These are phyloP conservation scores for Xerus inauris DNA, from an alignment of 2,113 vertebrate genomes.

Conservation along the genomic window DNA sequence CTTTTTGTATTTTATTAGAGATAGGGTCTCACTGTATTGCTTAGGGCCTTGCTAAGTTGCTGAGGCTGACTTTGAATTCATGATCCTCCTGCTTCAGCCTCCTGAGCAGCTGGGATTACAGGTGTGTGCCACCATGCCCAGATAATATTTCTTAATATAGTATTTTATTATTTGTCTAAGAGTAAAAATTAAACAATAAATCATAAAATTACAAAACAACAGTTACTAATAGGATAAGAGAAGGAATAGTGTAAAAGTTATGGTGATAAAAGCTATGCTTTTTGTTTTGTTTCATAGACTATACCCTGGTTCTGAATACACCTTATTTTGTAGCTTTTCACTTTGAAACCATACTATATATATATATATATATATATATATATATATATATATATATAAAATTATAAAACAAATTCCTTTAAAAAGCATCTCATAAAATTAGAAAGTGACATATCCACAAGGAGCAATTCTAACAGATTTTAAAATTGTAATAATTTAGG, in stretches of 20 bases:
- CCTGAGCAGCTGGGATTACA: no score
- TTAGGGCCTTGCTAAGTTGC: no score
- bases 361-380: no score
- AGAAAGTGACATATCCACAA: neutral
- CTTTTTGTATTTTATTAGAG: no score
- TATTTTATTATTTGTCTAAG: neutral
- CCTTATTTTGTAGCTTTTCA: slow-evolving; percentile 10
- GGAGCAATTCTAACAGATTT: neutral
- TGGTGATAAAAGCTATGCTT: neutral
- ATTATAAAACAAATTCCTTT: slow-evolving; percentile 14
- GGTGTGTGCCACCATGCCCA: no score
- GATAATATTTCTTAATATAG: neutral
- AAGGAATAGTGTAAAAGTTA: neutral
- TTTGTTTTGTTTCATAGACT: neutral
- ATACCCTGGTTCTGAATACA: neutral
- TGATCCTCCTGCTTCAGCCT: no score
- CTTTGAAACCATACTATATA: no score
- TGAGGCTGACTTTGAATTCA: no score
- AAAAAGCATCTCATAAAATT: neutral
- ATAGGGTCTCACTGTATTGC: no score
- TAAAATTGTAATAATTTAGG: neutral
- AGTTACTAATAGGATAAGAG: neutral
- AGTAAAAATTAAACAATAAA: slow-evolving; percentile 15
- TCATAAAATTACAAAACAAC: neutral
- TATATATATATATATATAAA: no score